Base-by-base conservation (phyloP, 2,797 vertebrate genomes). In the Acipenser transmontanus region DNA sequence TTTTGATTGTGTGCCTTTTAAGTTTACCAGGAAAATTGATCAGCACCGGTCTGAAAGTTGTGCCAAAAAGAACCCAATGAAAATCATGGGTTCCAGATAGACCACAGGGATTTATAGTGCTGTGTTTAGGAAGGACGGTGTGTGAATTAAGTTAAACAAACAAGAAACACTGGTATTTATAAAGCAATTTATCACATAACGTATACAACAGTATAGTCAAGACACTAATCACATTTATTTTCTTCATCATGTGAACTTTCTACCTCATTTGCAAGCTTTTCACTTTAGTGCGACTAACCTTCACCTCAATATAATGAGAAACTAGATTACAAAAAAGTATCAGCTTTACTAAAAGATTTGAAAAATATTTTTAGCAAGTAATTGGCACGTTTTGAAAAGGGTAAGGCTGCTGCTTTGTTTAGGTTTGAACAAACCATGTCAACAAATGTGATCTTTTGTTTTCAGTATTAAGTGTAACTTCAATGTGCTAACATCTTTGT, bases 381-480 rank as follows among this genome's bases (percentile, higher is more conserved):
- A 61, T 63, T 70, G 63, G 69, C 69, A 70, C 69, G 66, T 66
- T 70, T 57, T 66, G 34, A 51, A 49, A 49, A 52, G 20, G 11
- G 57, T 17, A 47, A 59, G 51, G 17, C 69, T 59, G 69, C 65
- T 66, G 69, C 69, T 70, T 56, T 34, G 2, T 34, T 34, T 34
- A 34, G 34, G 34, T 34, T 34, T 49, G 48, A 66, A 63, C 65
- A 59, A 57, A 66, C 52, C 72, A 65, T 50, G 75, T 75, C 84
- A 83, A 81, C 82, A 83, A 82, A 78, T 69, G 66, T 67, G 69
- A 62, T 65, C 47, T 76, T 62, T 69, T 76, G 77, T 76, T 70
- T 75, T 84, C 84, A 88, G 87, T 86, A 78, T 86, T 87, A 80
- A 1, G 13, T 60, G 49, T 70, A 79, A 73, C 68, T 79, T 63